Percentiles rank a stretch among this genome's conserved stretches.
phyloP scores from a whole-genome alignment of 2,888 invertebrate genomes.

The Odontomyia ornata region DNA sequence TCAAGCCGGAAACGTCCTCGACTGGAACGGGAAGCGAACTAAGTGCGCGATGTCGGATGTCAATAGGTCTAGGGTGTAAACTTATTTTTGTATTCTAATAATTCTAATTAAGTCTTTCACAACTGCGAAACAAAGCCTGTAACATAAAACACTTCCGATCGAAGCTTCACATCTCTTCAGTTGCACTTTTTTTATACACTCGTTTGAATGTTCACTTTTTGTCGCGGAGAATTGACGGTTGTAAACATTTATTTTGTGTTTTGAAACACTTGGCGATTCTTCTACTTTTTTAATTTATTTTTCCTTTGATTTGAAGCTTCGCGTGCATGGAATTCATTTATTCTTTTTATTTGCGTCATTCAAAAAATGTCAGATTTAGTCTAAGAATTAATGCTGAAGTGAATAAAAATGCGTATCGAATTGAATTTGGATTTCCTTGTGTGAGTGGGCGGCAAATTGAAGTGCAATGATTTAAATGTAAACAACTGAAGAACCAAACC shows the following conservation, averaged over 20 bases:
- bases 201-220: not conserved
- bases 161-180: not conserved
- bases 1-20: conserved; percentile 40
- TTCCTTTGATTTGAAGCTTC: not conserved
- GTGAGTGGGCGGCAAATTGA: no score
- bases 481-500: no score
- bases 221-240: not conserved
- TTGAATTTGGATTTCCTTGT: not conserved
- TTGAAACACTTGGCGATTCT: no score
- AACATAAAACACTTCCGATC: conserved; percentile 17
- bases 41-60: conserved; percentile 7
- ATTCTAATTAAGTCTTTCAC: conserved; percentile 28
- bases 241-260: not conserved
- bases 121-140: not conserved
- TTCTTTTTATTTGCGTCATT: not conserved
- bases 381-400: not conserved
- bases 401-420: conserved; percentile 24
- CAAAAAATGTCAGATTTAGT: not conserved
- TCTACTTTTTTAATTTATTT: conserved; percentile 2
- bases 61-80: conserved; percentile 38
- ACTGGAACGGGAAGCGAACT: conserved; percentile 45
- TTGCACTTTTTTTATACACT: not conserved
- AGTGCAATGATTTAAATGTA: no score
- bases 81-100: conserved; percentile 32
- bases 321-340: not conserved